Evolutionary conservation across 2,797 vertebrate genomes (phyloP).

Genomic region (Acanthurus lineatus): DNA sequence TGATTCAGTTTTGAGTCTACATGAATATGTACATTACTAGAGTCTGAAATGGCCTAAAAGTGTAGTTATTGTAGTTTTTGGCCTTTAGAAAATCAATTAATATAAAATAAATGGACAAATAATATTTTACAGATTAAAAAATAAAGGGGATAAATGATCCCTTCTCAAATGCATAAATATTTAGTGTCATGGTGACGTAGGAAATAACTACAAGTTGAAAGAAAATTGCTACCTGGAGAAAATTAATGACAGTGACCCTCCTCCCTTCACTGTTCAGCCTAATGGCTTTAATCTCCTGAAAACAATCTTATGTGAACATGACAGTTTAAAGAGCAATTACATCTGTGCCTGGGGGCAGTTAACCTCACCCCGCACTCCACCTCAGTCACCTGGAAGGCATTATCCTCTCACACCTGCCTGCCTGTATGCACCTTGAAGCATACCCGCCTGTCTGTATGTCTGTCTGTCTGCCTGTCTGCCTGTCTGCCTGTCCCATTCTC

Average conservation of each 20-base stretch:
- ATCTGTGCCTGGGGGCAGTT: slow-evolving; percentile 30
- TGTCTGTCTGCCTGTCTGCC: background rate
- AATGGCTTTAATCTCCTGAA: slow-evolving; percentile 18
- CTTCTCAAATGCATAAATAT: background rate
- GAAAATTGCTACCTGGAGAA: background rate
- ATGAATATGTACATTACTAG: background rate
- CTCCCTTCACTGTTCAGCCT: background rate
- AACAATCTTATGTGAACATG: slow-evolving; percentile 41
- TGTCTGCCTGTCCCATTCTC: background rate
- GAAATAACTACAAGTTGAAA: background rate
- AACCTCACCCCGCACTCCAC: slow-evolving; percentile 28
- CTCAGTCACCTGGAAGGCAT: slow-evolving; percentile 35
- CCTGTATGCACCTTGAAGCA: background rate
- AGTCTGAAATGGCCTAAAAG: too few relatives aligned
- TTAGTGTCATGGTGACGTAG: too few relatives aligned
- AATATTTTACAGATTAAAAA: background rate
- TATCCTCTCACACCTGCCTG: slow-evolving; percentile 11
- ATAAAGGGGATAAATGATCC: background rate
- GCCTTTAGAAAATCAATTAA: background rate
- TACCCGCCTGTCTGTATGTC: background rate
- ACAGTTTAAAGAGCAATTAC: slow-evolving; percentile 50
- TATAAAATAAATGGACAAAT: background rate
- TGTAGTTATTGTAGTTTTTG: background rate
- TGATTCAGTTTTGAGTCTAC: background rate
- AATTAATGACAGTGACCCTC: background rate